Percentiles rank a stretch among this genome's conserved stretches.
Conservation (phyloP, 1,140 invertebrate genomes). For the Drosophila saltans region DNA sequence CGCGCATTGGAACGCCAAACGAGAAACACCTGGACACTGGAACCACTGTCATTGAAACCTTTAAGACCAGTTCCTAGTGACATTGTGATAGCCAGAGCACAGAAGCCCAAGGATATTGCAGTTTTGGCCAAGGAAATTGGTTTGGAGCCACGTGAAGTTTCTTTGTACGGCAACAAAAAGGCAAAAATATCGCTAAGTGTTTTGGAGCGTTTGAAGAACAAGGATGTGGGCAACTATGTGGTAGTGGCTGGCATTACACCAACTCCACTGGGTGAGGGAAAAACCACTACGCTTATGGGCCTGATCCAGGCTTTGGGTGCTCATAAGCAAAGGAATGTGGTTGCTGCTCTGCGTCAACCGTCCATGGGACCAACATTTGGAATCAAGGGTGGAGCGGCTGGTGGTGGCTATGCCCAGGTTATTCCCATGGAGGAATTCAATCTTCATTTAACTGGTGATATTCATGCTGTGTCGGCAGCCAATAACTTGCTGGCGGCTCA, state of each 20-base stretch:
- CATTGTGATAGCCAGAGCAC: conserved; percentile 93
- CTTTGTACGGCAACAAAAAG: conserved; percentile 96
- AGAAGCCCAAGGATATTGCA: conserved; percentile 93
- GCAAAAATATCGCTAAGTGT: conserved; percentile 96
- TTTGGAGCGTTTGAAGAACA: conserved; percentile 89
- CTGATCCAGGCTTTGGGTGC: conserved; percentile 95
- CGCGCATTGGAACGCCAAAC: conserved; percentile 85
- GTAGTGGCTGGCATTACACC: conserved; percentile 98
- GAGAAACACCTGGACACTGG: conserved; percentile 87
- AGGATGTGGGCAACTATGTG: conserved; percentile 94
- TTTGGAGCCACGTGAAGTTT: conserved; percentile 91
- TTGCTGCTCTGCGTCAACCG: conserved; percentile 98
- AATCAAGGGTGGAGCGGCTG: conserved; percentile 89
- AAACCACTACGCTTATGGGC: conserved; percentile 98
- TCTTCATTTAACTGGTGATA: conserved; percentile 98
- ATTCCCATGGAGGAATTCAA: conserved; percentile 99
- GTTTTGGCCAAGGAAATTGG: conserved; percentile 94
- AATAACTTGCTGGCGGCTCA: conserved; percentile 98
- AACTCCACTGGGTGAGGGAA: conserved; percentile 98
- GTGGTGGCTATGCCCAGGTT: conserved; percentile 86
- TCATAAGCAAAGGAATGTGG: conserved; percentile 93
- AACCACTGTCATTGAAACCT: conserved; percentile 85
- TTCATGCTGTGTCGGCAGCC: conserved; percentile 98
- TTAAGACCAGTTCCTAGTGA: conserved; percentile 92
- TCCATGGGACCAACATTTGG: conserved; percentile 99